These are phyloP conservation scores for Phymorhynchus buccinoides DNA, from an alignment of 1,140 invertebrate genomes.

Conservation along the genomic window DNA sequence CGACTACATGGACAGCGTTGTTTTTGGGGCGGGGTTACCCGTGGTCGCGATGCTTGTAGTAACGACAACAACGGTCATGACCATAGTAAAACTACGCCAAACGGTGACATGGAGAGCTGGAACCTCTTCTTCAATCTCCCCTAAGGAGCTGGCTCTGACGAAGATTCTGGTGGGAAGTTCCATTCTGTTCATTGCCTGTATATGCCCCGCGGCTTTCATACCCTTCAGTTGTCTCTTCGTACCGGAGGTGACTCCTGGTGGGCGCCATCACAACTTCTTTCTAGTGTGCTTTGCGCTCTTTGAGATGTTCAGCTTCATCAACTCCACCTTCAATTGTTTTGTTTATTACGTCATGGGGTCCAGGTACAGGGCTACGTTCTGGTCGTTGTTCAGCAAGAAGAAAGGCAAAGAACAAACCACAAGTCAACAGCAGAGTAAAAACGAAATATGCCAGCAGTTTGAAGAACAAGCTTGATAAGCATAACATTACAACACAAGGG, in stretches of 20 bases:
- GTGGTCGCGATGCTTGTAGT: neutral
- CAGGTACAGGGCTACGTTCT: neutral
- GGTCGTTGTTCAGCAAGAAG: neutral
- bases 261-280: neutral
- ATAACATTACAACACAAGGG: too few relatives aligned
- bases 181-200: neutral
- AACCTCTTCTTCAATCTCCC: neutral
- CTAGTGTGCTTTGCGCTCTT: neutral
- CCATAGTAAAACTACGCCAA: neutral
- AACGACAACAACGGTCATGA: neutral
- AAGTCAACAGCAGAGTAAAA: too few relatives aligned
- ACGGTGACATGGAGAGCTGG: neutral
- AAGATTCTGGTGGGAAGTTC: neutral
- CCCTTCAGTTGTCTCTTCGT: neutral
- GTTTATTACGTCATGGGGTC: neutral
- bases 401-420: too few relatives aligned
- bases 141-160: neutral
- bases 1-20: neutral
- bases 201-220: neutral
- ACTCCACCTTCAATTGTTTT: neutral
- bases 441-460: too few relatives aligned
- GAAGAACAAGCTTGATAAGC: too few relatives aligned
- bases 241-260: neutral
- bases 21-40: neutral
- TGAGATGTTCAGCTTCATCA: neutral